Evolutionary conservation across 2,797 vertebrate genomes (phyloP).

Genomic region (Coluber constrictor): DNA sequence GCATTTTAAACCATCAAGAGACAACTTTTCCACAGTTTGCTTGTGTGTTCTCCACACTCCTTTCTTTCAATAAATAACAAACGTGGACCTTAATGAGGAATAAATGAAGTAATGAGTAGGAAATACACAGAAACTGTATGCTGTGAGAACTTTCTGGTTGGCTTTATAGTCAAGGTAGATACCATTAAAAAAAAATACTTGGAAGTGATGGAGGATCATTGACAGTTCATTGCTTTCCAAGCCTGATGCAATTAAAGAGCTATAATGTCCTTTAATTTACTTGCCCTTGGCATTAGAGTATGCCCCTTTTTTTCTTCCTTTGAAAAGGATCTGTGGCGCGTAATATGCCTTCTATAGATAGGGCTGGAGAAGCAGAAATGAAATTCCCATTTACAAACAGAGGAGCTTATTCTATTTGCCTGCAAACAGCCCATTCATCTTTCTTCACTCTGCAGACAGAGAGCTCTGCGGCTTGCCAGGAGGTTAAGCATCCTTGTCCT

Average conservation of each 20-base stretch:
- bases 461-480: neutral
- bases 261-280: conserved; percentile 47
- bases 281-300: conserved; percentile 48
- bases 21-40: conserved; percentile 34
- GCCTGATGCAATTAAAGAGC: conserved; percentile 59
- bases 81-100: conserved; percentile 44
- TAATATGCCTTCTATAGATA: conserved; percentile 11
- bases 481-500: conserved; percentile 47
- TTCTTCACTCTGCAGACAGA: neutral
- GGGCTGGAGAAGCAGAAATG: conserved; percentile 11
- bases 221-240: conserved; percentile 50
- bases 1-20: neutral
- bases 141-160: conserved; percentile 45
- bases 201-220: conserved; percentile 31
- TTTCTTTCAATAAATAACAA: conserved; percentile 48
- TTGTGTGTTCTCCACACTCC: neutral
- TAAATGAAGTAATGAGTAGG: conserved; percentile 37
- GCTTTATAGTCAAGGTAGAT: conserved; percentile 56
- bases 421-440: conserved; percentile 14
- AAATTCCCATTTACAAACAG: neutral
- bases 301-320: neutral
- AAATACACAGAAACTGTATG: conserved; percentile 46
- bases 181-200: conserved; percentile 19
- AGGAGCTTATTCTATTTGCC: conserved; percentile 17
- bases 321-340: conserved; percentile 2